Percentiles rank a stretch among this genome's conserved stretches.
These are phyloP conservation scores for Glareola pratincola DNA, from an alignment of 2,113 vertebrate genomes.

Conservation along the genomic window DNA sequence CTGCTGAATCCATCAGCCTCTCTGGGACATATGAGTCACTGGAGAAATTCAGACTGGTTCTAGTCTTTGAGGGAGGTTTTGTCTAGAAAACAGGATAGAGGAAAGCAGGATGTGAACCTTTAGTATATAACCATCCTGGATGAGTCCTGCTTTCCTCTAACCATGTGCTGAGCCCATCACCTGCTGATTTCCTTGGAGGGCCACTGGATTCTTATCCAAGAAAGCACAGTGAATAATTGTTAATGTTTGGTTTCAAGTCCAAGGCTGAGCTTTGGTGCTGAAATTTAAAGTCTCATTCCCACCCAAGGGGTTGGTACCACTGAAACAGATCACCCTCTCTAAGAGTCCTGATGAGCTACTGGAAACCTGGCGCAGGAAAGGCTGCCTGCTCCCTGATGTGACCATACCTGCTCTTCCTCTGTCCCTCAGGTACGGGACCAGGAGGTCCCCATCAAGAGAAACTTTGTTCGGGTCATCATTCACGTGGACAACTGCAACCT, in stretches of 20 bases:
- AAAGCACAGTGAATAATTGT: not conserved
- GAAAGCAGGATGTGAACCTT: not conserved
- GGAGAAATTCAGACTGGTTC: not conserved
- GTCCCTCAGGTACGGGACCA: slow-evolving; percentile 88
- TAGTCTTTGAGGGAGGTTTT: not conserved
- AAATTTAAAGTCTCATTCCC: not conserved
- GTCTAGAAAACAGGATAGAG: not conserved
- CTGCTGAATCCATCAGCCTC: not conserved
- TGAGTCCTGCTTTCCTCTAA: not conserved
- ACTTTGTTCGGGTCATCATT: slow-evolving; percentile 86
- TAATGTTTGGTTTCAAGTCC: not conserved
- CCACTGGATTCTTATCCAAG: not conserved
- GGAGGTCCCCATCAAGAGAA: slow-evolving; percentile 91
- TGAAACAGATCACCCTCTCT: not conserved
- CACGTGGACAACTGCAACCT: slow-evolving; percentile 86
- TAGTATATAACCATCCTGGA: not conserved
- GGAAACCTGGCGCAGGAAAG: not conserved
- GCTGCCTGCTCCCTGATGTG: not conserved
- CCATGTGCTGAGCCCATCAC: not conserved
- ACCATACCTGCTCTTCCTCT: not conserved
- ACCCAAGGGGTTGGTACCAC: not conserved
- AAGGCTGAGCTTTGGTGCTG: not conserved
- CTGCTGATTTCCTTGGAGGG: not conserved
- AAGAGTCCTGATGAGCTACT: not conserved
- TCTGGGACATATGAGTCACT: not conserved